Evolutionary conservation across 1,140 invertebrate genomes (phyloP).

Genomic region (Eriosoma lanigerum): DNA sequence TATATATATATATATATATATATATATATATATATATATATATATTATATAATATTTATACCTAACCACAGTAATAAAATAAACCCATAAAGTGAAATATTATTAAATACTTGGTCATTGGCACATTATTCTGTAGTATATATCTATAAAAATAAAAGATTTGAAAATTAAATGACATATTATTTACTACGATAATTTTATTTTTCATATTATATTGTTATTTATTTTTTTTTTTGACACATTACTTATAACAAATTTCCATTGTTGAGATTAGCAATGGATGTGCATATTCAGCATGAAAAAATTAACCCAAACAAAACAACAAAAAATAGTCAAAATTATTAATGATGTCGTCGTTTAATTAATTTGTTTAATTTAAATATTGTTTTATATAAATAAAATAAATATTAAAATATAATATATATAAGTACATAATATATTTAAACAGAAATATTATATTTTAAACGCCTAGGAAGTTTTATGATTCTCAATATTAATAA

Average conservation of each 20-base stretch:
- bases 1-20: too few relatives aligned
- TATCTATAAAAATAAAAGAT: not conserved
- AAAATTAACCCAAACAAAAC: conserved; percentile 44
- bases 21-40: not conserved
- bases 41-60: not conserved
- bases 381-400: not conserved
- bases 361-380: conserved; percentile 29
- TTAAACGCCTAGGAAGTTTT: too few relatives aligned
- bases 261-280: conserved; percentile 44
- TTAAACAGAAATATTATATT: too few relatives aligned
- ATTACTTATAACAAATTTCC: conserved; percentile 29
- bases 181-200: conserved; percentile 19
- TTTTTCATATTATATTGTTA: not conserved
- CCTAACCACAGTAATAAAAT: too few relatives aligned
- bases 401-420: too few relatives aligned
- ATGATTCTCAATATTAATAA: too few relatives aligned
- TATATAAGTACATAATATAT: too few relatives aligned
- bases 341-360: conserved; percentile 33
- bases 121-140: too few relatives aligned
- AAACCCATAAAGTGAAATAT: too few relatives aligned
- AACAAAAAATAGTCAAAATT: conserved; percentile 25
- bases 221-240: not conserved
- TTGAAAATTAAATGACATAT: conserved; percentile 4
- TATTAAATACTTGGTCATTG: too few relatives aligned
- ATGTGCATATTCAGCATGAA: conserved; percentile 32